A percentile compares a stretch with the other conserved stretches of the same genome.
Evolutionary conservation across 2,888 invertebrate species (phyloP).

Genomic region (Pheosia tremula): DNA sequence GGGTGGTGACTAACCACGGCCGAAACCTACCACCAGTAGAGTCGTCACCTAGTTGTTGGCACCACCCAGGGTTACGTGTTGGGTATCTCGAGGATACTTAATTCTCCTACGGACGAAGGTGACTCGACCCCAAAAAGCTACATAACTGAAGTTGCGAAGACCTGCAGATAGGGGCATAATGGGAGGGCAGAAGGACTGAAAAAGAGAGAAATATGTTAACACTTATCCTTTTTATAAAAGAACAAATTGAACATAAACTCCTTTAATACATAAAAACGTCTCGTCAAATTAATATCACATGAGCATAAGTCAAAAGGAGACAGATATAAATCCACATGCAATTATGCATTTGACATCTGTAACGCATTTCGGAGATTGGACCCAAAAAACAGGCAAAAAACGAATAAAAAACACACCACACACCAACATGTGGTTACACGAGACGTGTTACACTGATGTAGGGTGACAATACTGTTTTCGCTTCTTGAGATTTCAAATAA

Average conservation of each 20-base stretch:
- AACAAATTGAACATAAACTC: conserved; percentile 13
- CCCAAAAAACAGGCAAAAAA: conserved; percentile 39
- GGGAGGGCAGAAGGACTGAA: not conserved
- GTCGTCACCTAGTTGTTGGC: too few species aligned
- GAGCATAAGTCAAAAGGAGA: conserved; percentile 31
- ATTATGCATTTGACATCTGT: conserved; percentile 63
- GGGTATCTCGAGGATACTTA: too few species aligned
- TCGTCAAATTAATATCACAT: conserved; percentile 19
- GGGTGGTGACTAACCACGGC: too few species aligned
- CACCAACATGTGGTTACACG: conserved; percentile 40
- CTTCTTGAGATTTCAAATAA: not conserved
- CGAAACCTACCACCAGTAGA: too few species aligned
- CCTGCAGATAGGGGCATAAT: too few species aligned
- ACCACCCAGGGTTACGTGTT: too few species aligned
- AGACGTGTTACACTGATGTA: conserved; percentile 23
- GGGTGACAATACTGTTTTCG: conserved; percentile 12
- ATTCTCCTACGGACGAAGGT: too few species aligned
- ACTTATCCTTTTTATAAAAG: not conserved
- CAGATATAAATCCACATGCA: conserved; percentile 55
- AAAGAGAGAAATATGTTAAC: not conserved
- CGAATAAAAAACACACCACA: conserved; percentile 27
- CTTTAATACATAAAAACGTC: conserved; percentile 15
- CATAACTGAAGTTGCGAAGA: not conserved
- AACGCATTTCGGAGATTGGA: conserved; percentile 26
- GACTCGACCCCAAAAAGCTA: too few species aligned